Base-by-base conservation (phyloP, 1,140 invertebrate species). In the Dendroctonus valens region DNA sequence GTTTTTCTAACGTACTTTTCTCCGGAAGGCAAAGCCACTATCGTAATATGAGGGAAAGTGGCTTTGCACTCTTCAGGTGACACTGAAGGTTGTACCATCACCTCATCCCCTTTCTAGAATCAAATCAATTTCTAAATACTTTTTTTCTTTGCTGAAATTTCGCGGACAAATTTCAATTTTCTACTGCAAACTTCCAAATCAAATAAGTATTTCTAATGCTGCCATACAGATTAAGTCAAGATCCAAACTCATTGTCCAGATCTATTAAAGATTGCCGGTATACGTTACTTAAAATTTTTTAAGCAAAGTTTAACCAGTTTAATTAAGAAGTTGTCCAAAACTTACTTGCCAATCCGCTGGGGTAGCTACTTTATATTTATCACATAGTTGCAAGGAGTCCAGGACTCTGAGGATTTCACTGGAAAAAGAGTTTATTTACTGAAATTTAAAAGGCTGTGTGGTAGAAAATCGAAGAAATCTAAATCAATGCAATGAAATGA, bases 291-390 rank as follows among this genome's bases (percentile, higher is more conserved):
- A 44, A 58, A 58, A 14, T 12, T 4, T 58, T 44, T 42, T 37
- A 44, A 44, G 46, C 9, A 60, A n/a, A 12, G 7, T 7, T 14
- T n/a, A n/a, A 7, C 40, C 14, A 6, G 4, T 15, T 11, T 7
- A 40, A 50, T 65, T 38, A 59, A 51, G 9, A 60, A 58, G 83
- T 83, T n/a, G n/a, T n/a, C n/a, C n/a, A n/a, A n/a, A n/a, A n/a
- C n/a, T n/a, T 83, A 92, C 89, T 77, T 85, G 81, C 94, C 94
- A 96, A 75, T 94, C 91, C 38, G 87, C 93, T 12, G 94, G 94
- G 0, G 94, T 96, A 8, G 84, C 86, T 26, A 94, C 87, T 72
- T 93, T 83, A 69, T 89, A 87, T 52, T 81, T 83, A 63, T 89
- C 86, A 6, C 90, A 90, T 49, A 97, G 79, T 78, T 95, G 92